A percentile compares a stretch with the other conserved stretches of the same genome.
Conservation (phyloP, 1,140 invertebrate genomes). For the Gonatopus flavifemur region DNA sequence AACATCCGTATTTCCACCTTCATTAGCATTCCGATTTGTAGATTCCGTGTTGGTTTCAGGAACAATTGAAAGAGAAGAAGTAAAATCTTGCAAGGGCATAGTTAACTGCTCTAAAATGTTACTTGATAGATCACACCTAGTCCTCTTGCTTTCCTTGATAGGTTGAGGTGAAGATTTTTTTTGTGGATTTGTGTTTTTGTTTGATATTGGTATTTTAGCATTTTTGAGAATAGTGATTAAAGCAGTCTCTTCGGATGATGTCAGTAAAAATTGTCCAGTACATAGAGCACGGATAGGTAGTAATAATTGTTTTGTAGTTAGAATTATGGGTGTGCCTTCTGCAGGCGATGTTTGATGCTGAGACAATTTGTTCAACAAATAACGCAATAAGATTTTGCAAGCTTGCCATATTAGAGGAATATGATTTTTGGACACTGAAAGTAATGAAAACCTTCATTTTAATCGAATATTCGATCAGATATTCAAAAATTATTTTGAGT, state of each 20-base stretch:
- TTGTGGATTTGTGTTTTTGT: slow-evolving; percentile 54
- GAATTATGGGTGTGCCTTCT: slow-evolving; percentile 39
- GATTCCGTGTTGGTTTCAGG: slow-evolving; percentile 35
- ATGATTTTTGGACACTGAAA: slow-evolving; percentile 66
- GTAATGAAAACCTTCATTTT: background rate
- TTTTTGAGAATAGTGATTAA: slow-evolving; percentile 69
- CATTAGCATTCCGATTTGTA: slow-evolving; percentile 35
- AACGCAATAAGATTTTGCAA: slow-evolving; percentile 62
- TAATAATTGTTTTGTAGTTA: slow-evolving; percentile 61
- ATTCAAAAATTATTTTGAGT: no score
- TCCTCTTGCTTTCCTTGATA: slow-evolving; percentile 60
- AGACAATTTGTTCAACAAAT: slow-evolving; percentile 60
- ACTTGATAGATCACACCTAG: slow-evolving; percentile 64
- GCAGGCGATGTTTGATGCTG: slow-evolving; percentile 40
- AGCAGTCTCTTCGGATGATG: slow-evolving; percentile 63
- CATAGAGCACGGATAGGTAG: slow-evolving; percentile 65
- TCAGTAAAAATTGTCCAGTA: slow-evolving; percentile 61
- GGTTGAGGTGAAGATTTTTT: slow-evolving; percentile 61
- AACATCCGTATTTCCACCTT: slow-evolving; percentile 30
- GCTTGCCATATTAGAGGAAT: slow-evolving; percentile 62
- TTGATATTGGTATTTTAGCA: slow-evolving; percentile 66
- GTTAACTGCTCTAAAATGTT: slow-evolving; percentile 69
- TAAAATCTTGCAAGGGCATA: slow-evolving; percentile 63
- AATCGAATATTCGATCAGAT: no score
- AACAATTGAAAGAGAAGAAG: slow-evolving; percentile 19